Percentiles rank a stretch among this genome's conserved stretches.
Evolutionary conservation across 2,797 vertebrate genomes (phyloP).

Genomic region (Phataginus tetradactyla): DNA sequence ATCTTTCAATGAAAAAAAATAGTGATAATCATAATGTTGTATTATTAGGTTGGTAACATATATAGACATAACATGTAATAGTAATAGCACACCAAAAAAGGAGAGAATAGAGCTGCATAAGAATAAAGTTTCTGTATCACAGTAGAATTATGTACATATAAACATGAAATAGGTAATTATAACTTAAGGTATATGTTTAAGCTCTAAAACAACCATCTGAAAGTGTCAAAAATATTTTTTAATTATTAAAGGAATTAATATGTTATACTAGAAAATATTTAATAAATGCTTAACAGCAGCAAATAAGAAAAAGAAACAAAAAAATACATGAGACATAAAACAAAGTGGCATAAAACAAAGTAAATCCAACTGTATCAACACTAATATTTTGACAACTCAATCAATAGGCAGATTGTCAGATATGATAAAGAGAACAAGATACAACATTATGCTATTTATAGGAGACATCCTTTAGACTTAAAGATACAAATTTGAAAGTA

Average conservation of each 20-base stretch:
- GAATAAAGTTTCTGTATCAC: background rate
- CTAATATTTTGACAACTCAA: background rate
- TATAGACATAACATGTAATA: background rate
- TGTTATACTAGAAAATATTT: background rate
- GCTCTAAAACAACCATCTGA: background rate
- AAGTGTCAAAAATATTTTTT: background rate
- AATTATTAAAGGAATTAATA: background rate
- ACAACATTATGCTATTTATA: background rate
- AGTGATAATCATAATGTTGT: background rate
- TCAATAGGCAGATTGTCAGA: background rate
- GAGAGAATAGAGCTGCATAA: background rate
- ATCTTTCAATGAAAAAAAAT: background rate
- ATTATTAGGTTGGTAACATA: background rate
- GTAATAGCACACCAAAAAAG: background rate
- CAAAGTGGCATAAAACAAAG: background rate
- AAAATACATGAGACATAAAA: background rate
- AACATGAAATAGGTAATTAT: background rate
- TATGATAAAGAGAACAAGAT: background rate
- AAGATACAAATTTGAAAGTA: background rate
- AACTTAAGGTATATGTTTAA: background rate
- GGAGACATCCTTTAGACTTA: background rate
- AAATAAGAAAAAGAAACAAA: background rate
- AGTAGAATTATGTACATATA: background rate
- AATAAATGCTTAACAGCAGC: background rate
- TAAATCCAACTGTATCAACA: background rate